Evolutionary conservation across 2,888 invertebrate genomes (phyloP).

Genomic region (Aleiodes leptofemur): DNA sequence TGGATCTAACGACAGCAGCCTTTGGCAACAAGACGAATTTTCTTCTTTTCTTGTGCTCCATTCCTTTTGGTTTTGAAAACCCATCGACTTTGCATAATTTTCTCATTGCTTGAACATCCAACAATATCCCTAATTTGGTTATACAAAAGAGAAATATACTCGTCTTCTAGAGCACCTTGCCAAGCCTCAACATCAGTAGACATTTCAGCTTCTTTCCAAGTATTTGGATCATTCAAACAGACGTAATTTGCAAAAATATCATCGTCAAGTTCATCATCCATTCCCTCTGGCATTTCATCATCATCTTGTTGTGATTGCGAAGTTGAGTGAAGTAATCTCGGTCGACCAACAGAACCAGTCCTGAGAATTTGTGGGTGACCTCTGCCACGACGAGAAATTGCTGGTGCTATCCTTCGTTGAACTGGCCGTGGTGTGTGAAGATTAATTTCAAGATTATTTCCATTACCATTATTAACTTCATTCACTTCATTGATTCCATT

Average conservation of each 20-base stretch:
- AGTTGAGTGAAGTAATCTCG: not conserved
- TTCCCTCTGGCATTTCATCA: not conserved
- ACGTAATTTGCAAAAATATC: not conserved
- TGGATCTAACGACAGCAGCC: slow-evolving; percentile 1
- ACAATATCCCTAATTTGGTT: not conserved
- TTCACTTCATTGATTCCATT: not conserved
- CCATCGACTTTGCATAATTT: not conserved
- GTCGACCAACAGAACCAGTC: not conserved
- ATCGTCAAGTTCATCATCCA: not conserved
- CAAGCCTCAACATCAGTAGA: not conserved
- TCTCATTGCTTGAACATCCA: not conserved
- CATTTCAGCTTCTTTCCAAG: not conserved
- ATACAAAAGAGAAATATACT: not conserved
- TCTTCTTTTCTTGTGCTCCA: not conserved
- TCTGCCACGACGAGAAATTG: not conserved
- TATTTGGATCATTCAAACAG: not conserved
- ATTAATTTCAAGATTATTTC: no score
- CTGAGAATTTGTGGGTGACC: not conserved
- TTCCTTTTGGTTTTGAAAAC: not conserved
- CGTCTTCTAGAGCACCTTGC: not conserved
- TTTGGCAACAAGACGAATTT: not conserved
- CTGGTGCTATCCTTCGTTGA: not conserved
- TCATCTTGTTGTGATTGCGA: not conserved
- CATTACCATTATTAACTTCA: not conserved
- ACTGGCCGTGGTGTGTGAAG: not conserved